Percentiles rank a stretch among this genome's conserved stretches.
phyloP scores from a whole-genome alignment of 2,797 vertebrate genomes.

The Gallinago solitaria region DNA sequence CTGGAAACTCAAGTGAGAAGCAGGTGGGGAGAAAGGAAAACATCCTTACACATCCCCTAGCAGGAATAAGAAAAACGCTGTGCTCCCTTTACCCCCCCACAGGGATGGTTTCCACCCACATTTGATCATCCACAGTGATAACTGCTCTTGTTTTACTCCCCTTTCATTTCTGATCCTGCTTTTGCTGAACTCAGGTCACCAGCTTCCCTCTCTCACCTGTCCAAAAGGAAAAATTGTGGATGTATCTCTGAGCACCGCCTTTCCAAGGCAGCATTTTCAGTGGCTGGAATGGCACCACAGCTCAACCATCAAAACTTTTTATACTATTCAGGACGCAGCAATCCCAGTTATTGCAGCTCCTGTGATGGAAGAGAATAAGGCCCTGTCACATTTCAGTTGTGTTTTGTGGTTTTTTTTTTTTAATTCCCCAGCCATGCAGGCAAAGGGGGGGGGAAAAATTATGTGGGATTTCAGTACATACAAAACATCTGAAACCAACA shows the following conservation, averaged over 20 bases:
- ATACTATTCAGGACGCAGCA: neutral
- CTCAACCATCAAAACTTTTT: neutral
- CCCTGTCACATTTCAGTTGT: neutral
- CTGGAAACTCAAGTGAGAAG: neutral
- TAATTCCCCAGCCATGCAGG: neutral
- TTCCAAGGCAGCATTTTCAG: neutral
- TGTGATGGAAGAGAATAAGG: neutral
- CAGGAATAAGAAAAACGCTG: neutral
- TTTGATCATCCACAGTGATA: neutral
- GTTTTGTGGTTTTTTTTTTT: neutral
- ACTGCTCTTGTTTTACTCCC: neutral
- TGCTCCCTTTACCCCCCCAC: neutral
- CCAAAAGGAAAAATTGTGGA: neutral
- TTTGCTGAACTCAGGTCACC: neutral
- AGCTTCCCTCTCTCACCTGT: rapidly evolving
- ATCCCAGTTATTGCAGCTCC: neutral
- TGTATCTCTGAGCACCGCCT: neutral
- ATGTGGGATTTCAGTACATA: neutral
- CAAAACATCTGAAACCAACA: constrained; percentile 32
- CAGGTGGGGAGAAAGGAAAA: neutral
- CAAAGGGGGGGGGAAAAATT: neutral
- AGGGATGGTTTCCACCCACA: neutral
- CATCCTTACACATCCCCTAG: neutral
- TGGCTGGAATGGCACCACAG: neutral
- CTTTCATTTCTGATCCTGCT: neutral